Conservation (phyloP, 2,888 invertebrate species). For the Drosophila siamana region DNA sequence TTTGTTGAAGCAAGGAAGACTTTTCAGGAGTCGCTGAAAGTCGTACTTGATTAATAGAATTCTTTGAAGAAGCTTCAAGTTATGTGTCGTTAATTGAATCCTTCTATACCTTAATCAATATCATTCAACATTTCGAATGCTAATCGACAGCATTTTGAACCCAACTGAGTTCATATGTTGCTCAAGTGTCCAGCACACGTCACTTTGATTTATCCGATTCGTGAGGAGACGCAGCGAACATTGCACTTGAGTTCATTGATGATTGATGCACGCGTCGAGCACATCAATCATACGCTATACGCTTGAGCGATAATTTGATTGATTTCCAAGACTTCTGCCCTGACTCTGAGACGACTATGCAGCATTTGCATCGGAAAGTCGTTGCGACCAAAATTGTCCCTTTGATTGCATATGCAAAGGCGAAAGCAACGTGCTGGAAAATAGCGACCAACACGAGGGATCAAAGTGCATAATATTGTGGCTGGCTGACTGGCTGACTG, state of each 20-base stretch:
- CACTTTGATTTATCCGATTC: constrained; percentile 46
- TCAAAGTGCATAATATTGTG: constrained; percentile 60
- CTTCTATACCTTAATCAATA: neutral
- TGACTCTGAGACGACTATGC: neutral
- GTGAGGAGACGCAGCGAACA: constrained; percentile 11
- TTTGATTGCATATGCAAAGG: constrained; percentile 56
- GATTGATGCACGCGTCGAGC: constrained; percentile 56
- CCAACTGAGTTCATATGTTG: neutral
- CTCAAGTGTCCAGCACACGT: constrained; percentile 17
- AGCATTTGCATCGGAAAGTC: constrained; percentile 14
- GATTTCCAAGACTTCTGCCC: constrained; percentile 32
- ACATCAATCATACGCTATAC: constrained; percentile 54
- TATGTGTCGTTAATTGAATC: neutral
- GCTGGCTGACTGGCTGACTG: constrained; percentile 19
- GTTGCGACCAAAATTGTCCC: constrained; percentile 6
- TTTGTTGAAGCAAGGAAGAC: no score
- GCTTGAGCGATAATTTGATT: constrained; percentile 55
- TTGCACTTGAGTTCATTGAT: constrained; percentile 35
- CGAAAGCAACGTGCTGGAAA: constrained; percentile 10
- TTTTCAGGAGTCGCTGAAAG: no score
- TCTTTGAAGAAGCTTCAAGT: no score
- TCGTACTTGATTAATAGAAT: no score
- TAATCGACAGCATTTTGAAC: neutral
- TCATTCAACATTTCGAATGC: neutral
- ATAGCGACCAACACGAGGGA: constrained; percentile 5